Conservation (phyloP, 1,140 invertebrate genomes). For the Drosophila mayri region DNA sequence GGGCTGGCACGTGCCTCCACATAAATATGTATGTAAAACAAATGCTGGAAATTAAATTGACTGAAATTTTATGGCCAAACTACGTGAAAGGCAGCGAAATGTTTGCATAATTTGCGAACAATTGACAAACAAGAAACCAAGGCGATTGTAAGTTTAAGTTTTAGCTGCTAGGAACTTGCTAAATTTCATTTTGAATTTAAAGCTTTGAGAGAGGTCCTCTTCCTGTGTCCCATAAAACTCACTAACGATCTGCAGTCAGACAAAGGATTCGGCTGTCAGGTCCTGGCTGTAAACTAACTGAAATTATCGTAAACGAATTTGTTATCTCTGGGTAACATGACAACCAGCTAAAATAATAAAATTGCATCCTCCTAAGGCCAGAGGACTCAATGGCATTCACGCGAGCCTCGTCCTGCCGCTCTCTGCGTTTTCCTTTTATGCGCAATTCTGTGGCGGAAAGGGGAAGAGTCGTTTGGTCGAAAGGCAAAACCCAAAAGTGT, state of each 20-base stretch:
- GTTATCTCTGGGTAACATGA: constrained; percentile 50
- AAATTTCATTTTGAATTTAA: constrained; percentile 7
- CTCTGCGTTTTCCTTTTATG: constrained; percentile 41
- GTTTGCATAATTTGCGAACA: constrained; percentile 52
- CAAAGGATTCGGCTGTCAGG: constrained; percentile 24
- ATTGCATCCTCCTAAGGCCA: constrained; percentile 43
- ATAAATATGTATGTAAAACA: constrained; percentile 57
- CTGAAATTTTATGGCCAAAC: constrained; percentile 57
- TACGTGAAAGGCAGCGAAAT: constrained; percentile 61
- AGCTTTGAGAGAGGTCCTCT: background rate
- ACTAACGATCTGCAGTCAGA: constrained; percentile 41
- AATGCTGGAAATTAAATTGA: constrained; percentile 59
- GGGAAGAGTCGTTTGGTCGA: constrained; percentile 8
- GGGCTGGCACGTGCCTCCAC: constrained; percentile 46
- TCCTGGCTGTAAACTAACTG: constrained; percentile 45
- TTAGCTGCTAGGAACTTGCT: background rate
- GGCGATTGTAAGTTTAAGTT: background rate
- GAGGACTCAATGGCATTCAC: constrained; percentile 1
- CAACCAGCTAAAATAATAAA: constrained; percentile 60
- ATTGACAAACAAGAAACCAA: constrained; percentile 32
- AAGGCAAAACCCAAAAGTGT: constrained; percentile 42
- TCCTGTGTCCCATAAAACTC: constrained; percentile 22
- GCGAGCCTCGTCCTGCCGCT: constrained; percentile 1
- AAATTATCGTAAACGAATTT: constrained; percentile 60
- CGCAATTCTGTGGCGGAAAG: background rate